These are phyloP conservation scores for Stratiolaelaps scimitus DNA, from an alignment of 1,140 invertebrate genomes.

Conservation along the genomic window DNA sequence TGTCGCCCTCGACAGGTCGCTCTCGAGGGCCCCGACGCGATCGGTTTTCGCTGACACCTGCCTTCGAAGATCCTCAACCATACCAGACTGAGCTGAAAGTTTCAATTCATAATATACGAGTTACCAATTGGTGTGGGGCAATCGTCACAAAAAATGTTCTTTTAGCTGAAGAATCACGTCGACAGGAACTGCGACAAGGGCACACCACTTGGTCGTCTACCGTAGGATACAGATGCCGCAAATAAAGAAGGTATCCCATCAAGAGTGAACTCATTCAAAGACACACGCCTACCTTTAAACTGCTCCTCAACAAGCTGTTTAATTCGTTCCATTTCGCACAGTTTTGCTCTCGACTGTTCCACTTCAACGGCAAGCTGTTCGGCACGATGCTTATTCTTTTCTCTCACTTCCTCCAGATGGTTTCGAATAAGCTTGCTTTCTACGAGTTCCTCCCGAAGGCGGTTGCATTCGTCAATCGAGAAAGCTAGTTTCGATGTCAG, in stretches of 20 bases:
- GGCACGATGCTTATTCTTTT: too few relatives aligned
- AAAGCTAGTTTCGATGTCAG: not conserved
- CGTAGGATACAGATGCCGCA: too few relatives aligned
- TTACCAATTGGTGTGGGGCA: too few relatives aligned
- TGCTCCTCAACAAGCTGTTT: not conserved
- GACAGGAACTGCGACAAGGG: too few relatives aligned
- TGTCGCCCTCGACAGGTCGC: not conserved
- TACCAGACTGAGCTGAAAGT: not conserved
- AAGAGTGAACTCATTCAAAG: not conserved
- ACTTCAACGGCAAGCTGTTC: not conserved
- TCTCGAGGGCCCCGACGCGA: not conserved
- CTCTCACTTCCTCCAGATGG: too few relatives aligned
- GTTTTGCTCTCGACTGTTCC: slow-evolving; percentile 6
- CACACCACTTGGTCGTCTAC: too few relatives aligned
- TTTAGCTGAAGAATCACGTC: too few relatives aligned
- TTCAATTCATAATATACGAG: too few relatives aligned
- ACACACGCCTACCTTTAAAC: not conserved
- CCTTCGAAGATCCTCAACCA: not conserved
- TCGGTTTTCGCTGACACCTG: not conserved
- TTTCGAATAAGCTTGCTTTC: not conserved
- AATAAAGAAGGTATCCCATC: too few relatives aligned
- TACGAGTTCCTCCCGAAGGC: slow-evolving; percentile 2
- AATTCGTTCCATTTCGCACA: not conserved
- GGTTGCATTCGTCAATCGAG: not conserved
- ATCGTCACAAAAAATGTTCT: too few relatives aligned